Conservation (phyloP, 2,888 invertebrate genomes). For the Nymphalis c-album region DNA sequence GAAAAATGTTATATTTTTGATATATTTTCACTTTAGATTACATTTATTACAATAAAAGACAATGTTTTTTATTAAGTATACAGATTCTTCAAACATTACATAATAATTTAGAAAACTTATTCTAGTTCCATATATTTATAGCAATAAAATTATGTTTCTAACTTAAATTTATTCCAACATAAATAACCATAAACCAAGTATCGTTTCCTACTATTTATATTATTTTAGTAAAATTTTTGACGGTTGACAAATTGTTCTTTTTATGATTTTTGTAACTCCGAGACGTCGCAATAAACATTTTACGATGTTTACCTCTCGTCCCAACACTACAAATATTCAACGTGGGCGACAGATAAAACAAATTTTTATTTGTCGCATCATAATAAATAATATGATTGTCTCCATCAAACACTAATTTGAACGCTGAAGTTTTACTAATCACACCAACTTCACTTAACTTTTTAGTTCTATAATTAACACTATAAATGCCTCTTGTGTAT, state of each 20-base stretch:
- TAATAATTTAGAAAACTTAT: too few relatives aligned
- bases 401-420: constrained; percentile 58
- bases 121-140: too few relatives aligned
- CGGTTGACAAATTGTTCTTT: constrained; percentile 9
- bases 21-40: too few relatives aligned
- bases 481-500: constrained; percentile 56
- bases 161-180: too few relatives aligned
- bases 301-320: constrained; percentile 42
- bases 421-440: constrained; percentile 52
- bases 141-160: too few relatives aligned
- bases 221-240: constrained; percentile 22
- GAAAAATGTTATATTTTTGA: too few relatives aligned
- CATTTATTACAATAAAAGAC: too few relatives aligned
- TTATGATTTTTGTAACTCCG: constrained; percentile 26
- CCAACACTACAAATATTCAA: constrained; percentile 54
- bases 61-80: too few relatives aligned
- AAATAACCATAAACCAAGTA: too few relatives aligned
- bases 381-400: constrained; percentile 62
- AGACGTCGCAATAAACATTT: constrained; percentile 30
- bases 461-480: constrained; percentile 51
- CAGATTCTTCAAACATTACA: too few relatives aligned
- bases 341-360: constrained; percentile 61
- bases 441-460: constrained; percentile 54
- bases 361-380: constrained; percentile 51
- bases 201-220: neutral